Base-by-base conservation (phyloP, 2,888 invertebrate species). In the Rotaria magnacalcarata region DNA sequence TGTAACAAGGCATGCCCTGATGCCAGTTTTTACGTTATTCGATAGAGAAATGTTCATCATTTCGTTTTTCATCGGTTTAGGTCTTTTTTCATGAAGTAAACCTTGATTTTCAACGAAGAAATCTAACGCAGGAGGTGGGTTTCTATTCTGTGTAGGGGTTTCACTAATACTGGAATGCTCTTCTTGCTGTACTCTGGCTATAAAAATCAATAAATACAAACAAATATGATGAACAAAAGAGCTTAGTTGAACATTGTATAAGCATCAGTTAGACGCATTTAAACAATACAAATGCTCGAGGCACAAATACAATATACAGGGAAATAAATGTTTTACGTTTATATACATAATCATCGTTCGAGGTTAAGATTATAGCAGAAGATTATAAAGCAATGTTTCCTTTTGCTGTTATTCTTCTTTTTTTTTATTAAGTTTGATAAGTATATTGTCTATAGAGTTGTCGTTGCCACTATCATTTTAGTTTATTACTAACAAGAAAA, bases 361-460 rank as follows among this genome's bases (percentile, higher is more conserved):
- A 67, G 67, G 67, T 67, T 67, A 67, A 34, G 67, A 67, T 34
- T 67, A 10, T 34, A 41, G 19, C 19, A 34, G 27, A 34, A 41
- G 67, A 67, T 67, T 67, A 67, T 67, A 67, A 67, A 67, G 34
- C 67, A 67, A 67, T 67, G 34, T 67, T 67, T 67, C 67, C 34
- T 67, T 67, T 34, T 27, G 19, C 27, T 67, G 34, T 67, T 27
- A 67, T 67, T 67, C 34, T 34, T 27, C 6, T 67, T 27, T 67
- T 1, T 24, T 67, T 67, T 67, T 67, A 67, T 67, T 67, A 14
- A 34, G 67, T 67, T 67, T 1, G 19, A 34, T 67, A 67, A 34
- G 67, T 67, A 41, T 14, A 14, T 34, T 67, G 19, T 67, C 2
- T 67, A 67, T 19, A 67, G 34, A 67, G 67, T 67, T 5, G 7